Conservation (phyloP, 2,797 vertebrate genomes). For the Gadopsis marmoratus region DNA sequence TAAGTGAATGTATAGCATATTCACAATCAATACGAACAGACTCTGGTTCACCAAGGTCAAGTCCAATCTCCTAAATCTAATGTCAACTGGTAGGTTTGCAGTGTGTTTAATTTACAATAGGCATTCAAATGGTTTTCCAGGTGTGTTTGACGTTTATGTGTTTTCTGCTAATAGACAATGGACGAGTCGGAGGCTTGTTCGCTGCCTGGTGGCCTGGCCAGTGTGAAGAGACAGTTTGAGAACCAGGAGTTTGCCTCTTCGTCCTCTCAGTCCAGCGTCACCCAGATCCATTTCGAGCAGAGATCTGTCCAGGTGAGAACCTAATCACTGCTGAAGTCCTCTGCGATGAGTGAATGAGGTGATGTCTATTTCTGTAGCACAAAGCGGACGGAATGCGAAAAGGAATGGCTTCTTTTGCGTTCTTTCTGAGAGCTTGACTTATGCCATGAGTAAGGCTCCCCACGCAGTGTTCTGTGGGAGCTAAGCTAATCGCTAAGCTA, state of each 20-base stretch:
- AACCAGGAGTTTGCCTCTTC: slow-evolving; percentile 83
- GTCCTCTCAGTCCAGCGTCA: slow-evolving; percentile 85
- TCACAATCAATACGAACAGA: slow-evolving; percentile 22
- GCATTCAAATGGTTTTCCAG: not conserved
- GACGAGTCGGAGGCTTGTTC: slow-evolving; percentile 89
- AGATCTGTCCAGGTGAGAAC: slow-evolving; percentile 88
- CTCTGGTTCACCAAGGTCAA: slow-evolving; percentile 25
- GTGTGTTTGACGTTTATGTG: slow-evolving; percentile 30
- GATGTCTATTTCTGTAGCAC: not conserved
- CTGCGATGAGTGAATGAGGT: not conserved
- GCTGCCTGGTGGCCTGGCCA: slow-evolving; percentile 93
- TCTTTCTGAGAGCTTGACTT: not conserved
- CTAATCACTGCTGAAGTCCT: too few species aligned
- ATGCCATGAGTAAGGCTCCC: not conserved
- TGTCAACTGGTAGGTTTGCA: not conserved
- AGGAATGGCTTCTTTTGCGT: not conserved
- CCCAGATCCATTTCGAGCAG: slow-evolving; percentile 88
- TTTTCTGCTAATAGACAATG: slow-evolving; percentile 81
- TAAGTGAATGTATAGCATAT: slow-evolving; percentile 24
- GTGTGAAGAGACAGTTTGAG: slow-evolving; percentile 95
- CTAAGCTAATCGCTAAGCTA: not conserved
- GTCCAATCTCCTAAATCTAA: slow-evolving; percentile 11
- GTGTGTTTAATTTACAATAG: not conserved
- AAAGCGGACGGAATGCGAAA: not conserved
- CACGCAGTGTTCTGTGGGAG: not conserved